phyloP scores from a whole-genome alignment of 1,140 invertebrate species.

The Drosophila arizonae region DNA sequence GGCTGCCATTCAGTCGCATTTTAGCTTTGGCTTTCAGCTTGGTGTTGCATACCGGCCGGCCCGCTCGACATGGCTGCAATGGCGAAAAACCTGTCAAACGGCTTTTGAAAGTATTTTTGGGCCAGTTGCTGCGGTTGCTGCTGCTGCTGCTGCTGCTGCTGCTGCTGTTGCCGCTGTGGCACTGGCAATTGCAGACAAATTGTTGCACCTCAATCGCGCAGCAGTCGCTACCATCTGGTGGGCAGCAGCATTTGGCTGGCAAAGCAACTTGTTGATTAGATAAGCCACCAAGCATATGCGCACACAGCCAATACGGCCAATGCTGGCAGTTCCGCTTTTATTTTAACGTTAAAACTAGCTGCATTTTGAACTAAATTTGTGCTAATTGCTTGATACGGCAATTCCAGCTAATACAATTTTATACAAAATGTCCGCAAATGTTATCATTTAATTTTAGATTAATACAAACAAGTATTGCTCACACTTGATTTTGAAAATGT shows the following conservation, averaged over 20 bases:
- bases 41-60: conserved; percentile 55
- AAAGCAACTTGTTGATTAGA: conserved; percentile 78
- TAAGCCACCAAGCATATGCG: conserved; percentile 51
- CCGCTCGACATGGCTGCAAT: conserved; percentile 35
- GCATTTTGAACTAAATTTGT: not conserved
- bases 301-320: conserved; percentile 1
- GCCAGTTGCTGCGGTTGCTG: conserved; percentile 52
- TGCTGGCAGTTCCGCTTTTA: not conserved
- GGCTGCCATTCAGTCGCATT: conserved; percentile 21
- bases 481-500: too few relatives aligned
- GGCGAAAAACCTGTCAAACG: conserved; percentile 60
- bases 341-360: not conserved
- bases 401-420: not conserved
- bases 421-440: not conserved
- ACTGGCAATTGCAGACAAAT: conserved; percentile 72
- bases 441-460: too few relatives aligned
- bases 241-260: conserved; percentile 33
- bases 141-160: not conserved
- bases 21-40: conserved; percentile 19
- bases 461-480: too few relatives aligned
- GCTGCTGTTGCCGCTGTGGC: conserved; percentile 32
- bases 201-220: conserved; percentile 77
- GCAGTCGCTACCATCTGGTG: conserved; percentile 49
- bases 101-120: conserved; percentile 65
- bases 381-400: too few relatives aligned